These are phyloP conservation scores for Oscheius myriophilus DNA, from an alignment of 2,888 invertebrate species.

Conservation along the genomic window DNA sequence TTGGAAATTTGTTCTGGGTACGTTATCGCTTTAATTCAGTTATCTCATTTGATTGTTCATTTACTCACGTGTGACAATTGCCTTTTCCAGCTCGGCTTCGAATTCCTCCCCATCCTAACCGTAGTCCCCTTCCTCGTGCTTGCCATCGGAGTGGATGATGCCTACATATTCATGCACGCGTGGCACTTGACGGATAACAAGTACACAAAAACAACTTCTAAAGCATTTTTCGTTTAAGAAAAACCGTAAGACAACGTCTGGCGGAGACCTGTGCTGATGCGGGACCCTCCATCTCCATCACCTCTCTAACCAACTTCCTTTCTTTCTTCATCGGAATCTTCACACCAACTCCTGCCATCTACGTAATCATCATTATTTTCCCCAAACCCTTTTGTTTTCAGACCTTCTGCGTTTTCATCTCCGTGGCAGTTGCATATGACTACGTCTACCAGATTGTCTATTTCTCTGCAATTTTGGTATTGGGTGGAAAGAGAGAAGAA, in stretches of 20 bases:
- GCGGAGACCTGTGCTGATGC: constrained; percentile 67
- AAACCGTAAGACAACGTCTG: constrained; percentile 52
- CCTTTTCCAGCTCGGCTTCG: constrained; percentile 61
- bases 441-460: constrained; percentile 69
- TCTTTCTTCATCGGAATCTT: constrained; percentile 69
- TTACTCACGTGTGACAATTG: not conserved
- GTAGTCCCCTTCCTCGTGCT: constrained; percentile 69
- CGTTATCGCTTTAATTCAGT: not conserved
- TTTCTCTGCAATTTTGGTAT: constrained; percentile 66
- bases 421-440: constrained; percentile 66
- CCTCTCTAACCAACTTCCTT: constrained; percentile 68
- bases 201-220: constrained; percentile 24
- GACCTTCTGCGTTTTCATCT: constrained; percentile 69
- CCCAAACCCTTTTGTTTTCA: constrained; percentile 13
- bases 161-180: constrained; percentile 69
- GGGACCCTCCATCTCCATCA: constrained; percentile 70
- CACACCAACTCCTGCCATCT: constrained; percentile 69
- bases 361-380: constrained; percentile 33
- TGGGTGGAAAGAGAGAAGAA: constrained; percentile 65
- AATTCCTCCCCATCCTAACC: constrained; percentile 69
- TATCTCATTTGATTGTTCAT: too few relatives aligned
- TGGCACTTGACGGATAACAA: constrained; percentile 63
- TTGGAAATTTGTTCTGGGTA: constrained; percentile 69
- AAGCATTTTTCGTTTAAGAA: constrained; percentile 32
- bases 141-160: constrained; percentile 70